Conservation (phyloP, 1,140 invertebrate genomes). For the Tetramorium simillimum region DNA sequence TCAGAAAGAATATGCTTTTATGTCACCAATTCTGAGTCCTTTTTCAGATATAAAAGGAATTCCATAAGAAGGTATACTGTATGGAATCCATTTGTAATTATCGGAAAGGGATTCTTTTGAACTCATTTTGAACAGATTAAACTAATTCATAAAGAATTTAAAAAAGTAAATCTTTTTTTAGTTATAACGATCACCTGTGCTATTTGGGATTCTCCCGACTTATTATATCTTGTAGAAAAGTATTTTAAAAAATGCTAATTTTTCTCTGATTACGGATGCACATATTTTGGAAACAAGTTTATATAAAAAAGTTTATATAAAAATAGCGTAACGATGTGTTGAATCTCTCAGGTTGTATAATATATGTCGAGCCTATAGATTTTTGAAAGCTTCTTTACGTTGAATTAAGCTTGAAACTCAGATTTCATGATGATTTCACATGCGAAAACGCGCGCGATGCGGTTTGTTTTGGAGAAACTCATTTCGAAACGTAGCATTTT, state of each 20-base stretch:
- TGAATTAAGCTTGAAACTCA: background rate
- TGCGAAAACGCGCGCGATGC: background rate
- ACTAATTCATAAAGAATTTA: background rate
- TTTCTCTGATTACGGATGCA: background rate
- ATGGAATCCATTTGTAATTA: too few relatives aligned
- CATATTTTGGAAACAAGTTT: background rate
- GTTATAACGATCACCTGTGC: too few relatives aligned
- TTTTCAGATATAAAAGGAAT: too few relatives aligned
- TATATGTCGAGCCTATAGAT: background rate
- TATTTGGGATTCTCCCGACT: too few relatives aligned
- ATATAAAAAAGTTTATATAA: background rate
- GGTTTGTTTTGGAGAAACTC: background rate
- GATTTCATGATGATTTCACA: background rate
- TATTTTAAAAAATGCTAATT: background rate
- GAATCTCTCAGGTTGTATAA: background rate
- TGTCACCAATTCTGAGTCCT: too few relatives aligned
- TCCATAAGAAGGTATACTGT: too few relatives aligned
- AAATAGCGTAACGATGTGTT: background rate
- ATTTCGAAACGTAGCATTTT: background rate
- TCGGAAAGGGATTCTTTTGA: too few relatives aligned
- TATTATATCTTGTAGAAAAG: background rate
- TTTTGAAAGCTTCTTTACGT: background rate
- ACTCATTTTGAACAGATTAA: too few relatives aligned
- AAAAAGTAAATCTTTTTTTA: background rate
- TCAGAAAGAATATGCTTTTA: too few relatives aligned